phyloP scores from a whole-genome alignment of 2,797 vertebrate genomes.

The Triplophysa yarkandensis region DNA sequence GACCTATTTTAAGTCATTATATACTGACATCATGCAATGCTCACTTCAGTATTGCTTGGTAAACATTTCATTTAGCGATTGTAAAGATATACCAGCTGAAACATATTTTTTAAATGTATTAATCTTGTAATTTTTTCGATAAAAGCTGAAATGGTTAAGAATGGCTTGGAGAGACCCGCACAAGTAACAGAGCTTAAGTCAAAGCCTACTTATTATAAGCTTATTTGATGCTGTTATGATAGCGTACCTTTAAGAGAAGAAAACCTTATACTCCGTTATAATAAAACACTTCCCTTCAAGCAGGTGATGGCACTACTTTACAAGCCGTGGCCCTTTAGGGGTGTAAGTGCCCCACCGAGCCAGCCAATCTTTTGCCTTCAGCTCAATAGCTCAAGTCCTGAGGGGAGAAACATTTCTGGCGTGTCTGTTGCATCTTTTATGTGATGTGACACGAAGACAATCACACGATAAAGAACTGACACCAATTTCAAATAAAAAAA shows the following conservation, averaged over 20 bases:
- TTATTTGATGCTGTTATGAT: background rate
- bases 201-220: conserved; percentile 1
- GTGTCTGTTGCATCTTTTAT: conserved; percentile 4
- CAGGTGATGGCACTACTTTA: background rate
- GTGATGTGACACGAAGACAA: conserved; percentile 2
- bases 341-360: background rate
- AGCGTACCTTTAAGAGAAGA: background rate
- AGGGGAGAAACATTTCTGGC: background rate
- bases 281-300: background rate
- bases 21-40: background rate
- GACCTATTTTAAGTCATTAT: background rate
- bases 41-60: too few relatives aligned
- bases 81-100: background rate
- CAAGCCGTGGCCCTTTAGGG: background rate
- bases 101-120: background rate
- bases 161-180: conserved; percentile 3
- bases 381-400: background rate
- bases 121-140: background rate
- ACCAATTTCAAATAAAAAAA: too few relatives aligned
- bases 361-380: background rate
- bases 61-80: background rate
- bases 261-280: background rate
- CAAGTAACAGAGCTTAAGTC: background rate
- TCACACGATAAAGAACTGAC: too few relatives aligned
- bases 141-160: background rate